Conservation (phyloP, 2,797 vertebrate genomes). For the Megaceryle alcyon region DNA sequence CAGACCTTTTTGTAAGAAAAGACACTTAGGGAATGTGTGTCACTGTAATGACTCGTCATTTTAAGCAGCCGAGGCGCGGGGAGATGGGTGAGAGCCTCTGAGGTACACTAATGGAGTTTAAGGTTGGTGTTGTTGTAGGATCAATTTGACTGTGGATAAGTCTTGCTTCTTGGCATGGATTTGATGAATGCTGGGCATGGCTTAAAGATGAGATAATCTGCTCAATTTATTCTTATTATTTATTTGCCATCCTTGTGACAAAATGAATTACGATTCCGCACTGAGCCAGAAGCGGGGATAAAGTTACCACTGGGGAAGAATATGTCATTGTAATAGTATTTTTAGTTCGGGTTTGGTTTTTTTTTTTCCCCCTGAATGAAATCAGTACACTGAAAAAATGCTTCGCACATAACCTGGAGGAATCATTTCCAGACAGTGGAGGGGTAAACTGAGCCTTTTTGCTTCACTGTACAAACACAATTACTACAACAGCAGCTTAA, state of each 20-base stretch:
- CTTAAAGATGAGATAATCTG: conserved; percentile 72
- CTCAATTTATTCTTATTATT: conserved; percentile 73
- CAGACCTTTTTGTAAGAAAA: background rate
- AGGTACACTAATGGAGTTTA: conserved; percentile 3
- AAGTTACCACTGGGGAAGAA: conserved; percentile 67
- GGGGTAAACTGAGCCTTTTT: conserved; percentile 59
- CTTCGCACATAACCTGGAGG: conserved; percentile 56
- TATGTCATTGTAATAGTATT: conserved; percentile 58
- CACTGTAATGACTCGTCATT: conserved; percentile 27
- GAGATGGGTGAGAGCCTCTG: conserved; percentile 1
- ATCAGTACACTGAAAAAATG: conserved; percentile 7
- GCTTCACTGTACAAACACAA: conserved; percentile 64
- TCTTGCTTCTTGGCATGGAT: conserved; percentile 34
- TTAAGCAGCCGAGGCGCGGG: background rate
- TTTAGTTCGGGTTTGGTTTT: background rate
- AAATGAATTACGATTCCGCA: conserved; percentile 62
- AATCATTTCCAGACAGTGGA: conserved; percentile 59
- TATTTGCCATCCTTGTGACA: conserved; percentile 67
- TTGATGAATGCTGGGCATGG: conserved; percentile 60
- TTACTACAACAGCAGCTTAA: conserved; percentile 48
- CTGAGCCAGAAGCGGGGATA: conserved; percentile 54
- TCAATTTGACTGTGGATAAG: conserved; percentile 37
- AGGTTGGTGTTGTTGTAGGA: conserved; percentile 39
- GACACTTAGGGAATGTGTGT: background rate
- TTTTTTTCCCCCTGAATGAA: conserved; percentile 15